phyloP scores from a whole-genome alignment of 2,888 invertebrate genomes.

The Mactromeris polynyma region DNA sequence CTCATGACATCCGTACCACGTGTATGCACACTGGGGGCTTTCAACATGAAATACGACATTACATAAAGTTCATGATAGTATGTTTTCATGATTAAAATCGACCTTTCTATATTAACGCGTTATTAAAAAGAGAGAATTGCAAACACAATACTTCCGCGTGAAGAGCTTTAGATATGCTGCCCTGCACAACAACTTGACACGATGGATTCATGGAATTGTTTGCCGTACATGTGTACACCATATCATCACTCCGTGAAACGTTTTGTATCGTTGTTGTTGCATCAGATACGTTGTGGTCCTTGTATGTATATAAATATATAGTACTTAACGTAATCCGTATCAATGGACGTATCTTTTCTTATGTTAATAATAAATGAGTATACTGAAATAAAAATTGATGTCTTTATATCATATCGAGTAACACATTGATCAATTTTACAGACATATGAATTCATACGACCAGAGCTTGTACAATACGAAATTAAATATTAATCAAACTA shows the following conservation, averaged over 20 bases:
- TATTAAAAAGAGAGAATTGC: background rate
- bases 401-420: too few relatives aligned
- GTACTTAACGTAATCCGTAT: too few relatives aligned
- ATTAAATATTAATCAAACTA: too few relatives aligned
- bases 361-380: too few relatives aligned
- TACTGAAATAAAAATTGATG: too few relatives aligned
- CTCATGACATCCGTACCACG: background rate
- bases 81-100: too few relatives aligned
- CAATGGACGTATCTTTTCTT: too few relatives aligned
- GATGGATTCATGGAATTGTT: slow-evolving; percentile 6
- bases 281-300: background rate
- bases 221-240: slow-evolving; percentile 17
- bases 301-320: too few relatives aligned
- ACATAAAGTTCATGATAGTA: too few relatives aligned
- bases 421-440: too few relatives aligned
- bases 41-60: background rate
- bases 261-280: background rate
- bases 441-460: too few relatives aligned
- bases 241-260: background rate
- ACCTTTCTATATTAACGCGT: background rate
- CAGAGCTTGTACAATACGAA: too few relatives aligned
- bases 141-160: background rate
- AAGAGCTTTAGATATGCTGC: background rate
- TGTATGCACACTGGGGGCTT: background rate
- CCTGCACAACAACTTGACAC: background rate